These are phyloP conservation scores for Corapipo altera DNA, from an alignment of 2,113 vertebrate species.

Conservation along the genomic window DNA sequence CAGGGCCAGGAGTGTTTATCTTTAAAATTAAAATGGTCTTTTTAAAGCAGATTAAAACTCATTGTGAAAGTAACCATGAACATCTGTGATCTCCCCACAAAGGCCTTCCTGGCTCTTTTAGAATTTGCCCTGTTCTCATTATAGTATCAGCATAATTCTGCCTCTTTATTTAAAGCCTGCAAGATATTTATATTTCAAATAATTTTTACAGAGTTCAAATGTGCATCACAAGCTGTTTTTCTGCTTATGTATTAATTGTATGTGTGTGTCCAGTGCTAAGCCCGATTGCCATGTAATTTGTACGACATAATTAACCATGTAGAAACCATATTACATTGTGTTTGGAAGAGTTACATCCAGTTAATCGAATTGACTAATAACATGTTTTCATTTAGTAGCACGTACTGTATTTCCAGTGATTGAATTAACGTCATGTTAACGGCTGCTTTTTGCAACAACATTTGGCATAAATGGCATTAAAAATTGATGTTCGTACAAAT, in stretches of 20 bases:
- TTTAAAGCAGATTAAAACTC: slow-evolving; percentile 28
- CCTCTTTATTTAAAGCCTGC: neutral
- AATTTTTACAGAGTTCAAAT: neutral
- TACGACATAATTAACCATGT: slow-evolving; percentile 54
- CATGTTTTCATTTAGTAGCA: slow-evolving; percentile 65
- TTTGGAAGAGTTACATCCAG: slow-evolving; percentile 54
- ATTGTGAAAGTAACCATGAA: neutral
- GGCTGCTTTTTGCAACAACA: slow-evolving; percentile 66
- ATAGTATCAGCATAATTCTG: neutral
- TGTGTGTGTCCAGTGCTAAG: slow-evolving; percentile 20
- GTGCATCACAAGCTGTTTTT: neutral
- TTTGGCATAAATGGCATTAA: slow-evolving; percentile 72
- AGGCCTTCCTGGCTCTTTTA: neutral
- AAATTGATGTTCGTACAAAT: slow-evolving; percentile 72
- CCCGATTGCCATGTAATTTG: slow-evolving; percentile 36
- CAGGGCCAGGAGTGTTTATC: neutral
- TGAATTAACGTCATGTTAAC: slow-evolving; percentile 72
- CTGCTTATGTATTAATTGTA: neutral
- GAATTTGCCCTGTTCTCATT: neutral
- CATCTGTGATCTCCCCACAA: slow-evolving; percentile 36
- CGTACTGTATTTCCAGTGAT: slow-evolving; percentile 66
- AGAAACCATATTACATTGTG: slow-evolving; percentile 21
- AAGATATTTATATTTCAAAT: neutral
- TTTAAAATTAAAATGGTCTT: slow-evolving; percentile 26
- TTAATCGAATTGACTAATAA: slow-evolving; percentile 69